Conservation (phyloP, 2,113 vertebrate genomes). For the Rhipidura dahli region DNA sequence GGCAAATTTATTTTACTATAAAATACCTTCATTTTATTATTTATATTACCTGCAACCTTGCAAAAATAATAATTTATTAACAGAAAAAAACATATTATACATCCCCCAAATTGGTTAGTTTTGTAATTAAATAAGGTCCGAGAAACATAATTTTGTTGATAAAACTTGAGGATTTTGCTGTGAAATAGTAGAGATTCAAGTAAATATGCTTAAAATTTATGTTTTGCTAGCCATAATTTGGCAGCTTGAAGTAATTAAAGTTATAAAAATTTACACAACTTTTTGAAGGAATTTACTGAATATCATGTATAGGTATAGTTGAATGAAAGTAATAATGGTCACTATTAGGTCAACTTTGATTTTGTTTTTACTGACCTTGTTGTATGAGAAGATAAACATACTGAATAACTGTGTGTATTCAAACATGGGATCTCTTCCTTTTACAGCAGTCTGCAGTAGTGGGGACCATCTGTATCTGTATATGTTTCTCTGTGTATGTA, state of each 20-base stretch:
- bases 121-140: background rate
- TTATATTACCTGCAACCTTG: background rate
- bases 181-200: background rate
- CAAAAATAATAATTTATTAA: background rate
- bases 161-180: background rate
- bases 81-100: background rate
- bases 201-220: background rate
- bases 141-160: background rate
- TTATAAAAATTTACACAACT: background rate
- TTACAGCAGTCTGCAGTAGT: background rate
- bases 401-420: background rate
- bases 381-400: background rate
- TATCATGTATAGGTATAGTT: background rate
- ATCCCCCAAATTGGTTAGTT: background rate
- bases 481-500: background rate
- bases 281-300: background rate
- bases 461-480: background rate
- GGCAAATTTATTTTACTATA: background rate
- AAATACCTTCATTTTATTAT: background rate
- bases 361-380: background rate
- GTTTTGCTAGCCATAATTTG: background rate
- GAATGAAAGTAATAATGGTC: background rate
- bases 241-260: background rate
- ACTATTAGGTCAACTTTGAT: background rate
- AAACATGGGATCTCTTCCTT: background rate